Percentiles rank a stretch among this genome's conserved stretches.
These are phyloP conservation scores for Dorcus hopei DNA, from an alignment of 2,888 invertebrate genomes.

Conservation along the genomic window DNA sequence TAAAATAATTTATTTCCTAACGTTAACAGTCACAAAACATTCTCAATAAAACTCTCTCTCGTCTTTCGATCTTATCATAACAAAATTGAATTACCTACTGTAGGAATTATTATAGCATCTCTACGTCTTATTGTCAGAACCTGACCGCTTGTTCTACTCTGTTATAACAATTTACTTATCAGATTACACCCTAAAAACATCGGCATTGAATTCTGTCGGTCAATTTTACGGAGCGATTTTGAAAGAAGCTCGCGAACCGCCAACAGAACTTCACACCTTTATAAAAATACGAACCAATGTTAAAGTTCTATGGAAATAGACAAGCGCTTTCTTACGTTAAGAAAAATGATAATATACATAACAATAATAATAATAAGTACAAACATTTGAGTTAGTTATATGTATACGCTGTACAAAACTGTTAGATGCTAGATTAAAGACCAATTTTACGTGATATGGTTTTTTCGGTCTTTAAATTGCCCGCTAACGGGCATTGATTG, in stretches of 20 bases:
- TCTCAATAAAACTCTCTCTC: conserved; percentile 34
- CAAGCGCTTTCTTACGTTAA: neutral
- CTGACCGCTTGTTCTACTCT: conserved; percentile 15
- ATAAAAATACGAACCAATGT: too few relatives aligned
- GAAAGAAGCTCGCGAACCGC: too few relatives aligned
- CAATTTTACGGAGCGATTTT: neutral
- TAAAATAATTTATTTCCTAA: conserved; percentile 44
- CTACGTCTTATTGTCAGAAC: conserved; percentile 36
- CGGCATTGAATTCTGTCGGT: neutral
- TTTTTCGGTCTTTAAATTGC: conserved; percentile 2
- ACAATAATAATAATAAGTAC: neutral
- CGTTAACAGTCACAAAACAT: conserved; percentile 43
- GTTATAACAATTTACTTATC: conserved; percentile 2
- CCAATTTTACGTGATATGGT: conserved; percentile 7
- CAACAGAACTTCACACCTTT: too few relatives aligned
- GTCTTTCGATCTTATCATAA: conserved; percentile 20
- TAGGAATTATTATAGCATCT: conserved; percentile 15
- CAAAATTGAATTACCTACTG: conserved; percentile 26
- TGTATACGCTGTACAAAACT: neutral
- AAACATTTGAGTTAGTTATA: neutral
- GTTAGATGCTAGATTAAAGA: neutral
- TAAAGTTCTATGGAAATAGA: conserved; percentile 1
- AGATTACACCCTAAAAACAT: neutral
- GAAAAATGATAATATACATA: too few relatives aligned
- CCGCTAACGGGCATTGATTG: neutral